Evolutionary conservation across 2,888 invertebrate genomes (phyloP).

Genomic region (Clanis bilineata): DNA sequence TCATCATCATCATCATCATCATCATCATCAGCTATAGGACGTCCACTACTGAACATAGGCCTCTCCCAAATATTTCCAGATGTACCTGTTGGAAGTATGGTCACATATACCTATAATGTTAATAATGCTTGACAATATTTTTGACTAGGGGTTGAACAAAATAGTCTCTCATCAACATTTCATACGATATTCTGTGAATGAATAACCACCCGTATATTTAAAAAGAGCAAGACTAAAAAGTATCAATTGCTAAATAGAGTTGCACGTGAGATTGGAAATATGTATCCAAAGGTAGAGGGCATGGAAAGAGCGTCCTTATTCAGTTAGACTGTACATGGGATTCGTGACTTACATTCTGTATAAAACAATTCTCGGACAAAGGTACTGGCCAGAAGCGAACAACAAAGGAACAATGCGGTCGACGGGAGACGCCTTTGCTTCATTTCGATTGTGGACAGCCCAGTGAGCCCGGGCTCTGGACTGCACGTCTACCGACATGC

Average conservation of each 20-base stretch:
- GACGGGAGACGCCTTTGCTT: slow-evolving; percentile 70
- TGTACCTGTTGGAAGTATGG: too few relatives aligned
- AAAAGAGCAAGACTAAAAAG: not conserved
- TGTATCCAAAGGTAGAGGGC: slow-evolving; percentile 51
- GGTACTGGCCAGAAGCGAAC: slow-evolving; percentile 71
- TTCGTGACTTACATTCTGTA: slow-evolving; percentile 81
- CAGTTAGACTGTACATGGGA: slow-evolving; percentile 73
- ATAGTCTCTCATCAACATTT: too few relatives aligned
- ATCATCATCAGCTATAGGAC: too few relatives aligned
- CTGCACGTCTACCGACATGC: not conserved
- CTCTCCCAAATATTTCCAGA: too few relatives aligned
- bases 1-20: too few relatives aligned
- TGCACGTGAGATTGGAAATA: slow-evolving; percentile 53
- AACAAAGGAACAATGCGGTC: slow-evolving; percentile 76
- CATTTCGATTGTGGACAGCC: slow-evolving; percentile 72
- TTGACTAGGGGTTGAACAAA: too few relatives aligned
- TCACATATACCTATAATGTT: too few relatives aligned
- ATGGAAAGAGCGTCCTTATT: slow-evolving; percentile 63
- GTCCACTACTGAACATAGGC: too few relatives aligned
- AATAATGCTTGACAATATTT: too few relatives aligned
- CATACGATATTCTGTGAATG: too few relatives aligned
- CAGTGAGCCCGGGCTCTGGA: slow-evolving; percentile 14
- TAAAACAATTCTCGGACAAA: slow-evolving; percentile 81
- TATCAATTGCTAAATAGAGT: slow-evolving; percentile 49
- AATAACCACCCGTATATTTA: not conserved